Evolutionary conservation across 1,140 invertebrate species (phyloP), one percentile per base, ranked within the genome.

Genomic region (Bombus breviceps): DNA sequence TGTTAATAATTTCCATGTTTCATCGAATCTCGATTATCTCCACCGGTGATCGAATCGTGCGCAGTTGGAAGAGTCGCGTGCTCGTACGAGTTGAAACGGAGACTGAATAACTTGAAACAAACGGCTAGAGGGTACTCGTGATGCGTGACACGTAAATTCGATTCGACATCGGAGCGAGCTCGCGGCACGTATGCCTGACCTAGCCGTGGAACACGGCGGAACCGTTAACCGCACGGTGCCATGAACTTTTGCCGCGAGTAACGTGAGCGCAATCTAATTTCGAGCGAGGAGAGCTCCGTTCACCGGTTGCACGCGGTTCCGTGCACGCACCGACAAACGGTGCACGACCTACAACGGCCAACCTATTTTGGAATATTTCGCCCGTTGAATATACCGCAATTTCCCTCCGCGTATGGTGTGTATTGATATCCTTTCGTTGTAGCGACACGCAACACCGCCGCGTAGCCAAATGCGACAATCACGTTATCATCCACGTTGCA

Each of bases 191-290:
- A 85, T 81, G 78, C 78, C 84, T 85, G 84, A 85, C 84, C 84
- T 85, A 85, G 57, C 71, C 78, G 6, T 10, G 59, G 71, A 85
- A 81, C 84, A 85, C 79, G 59, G 13, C 59, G 71, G 79, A 75
- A 85, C 84, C 84, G 84, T 85, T 85, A 85, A 85, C 84, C 84
- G 84, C 84, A 81, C 84, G 78, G 71, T 81, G 78, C 84, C 84
- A 71, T 85, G 79, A 85, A 85, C 84, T 85, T 85, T 81, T 85
- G 84, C 84, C 84, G 84, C 78, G 78, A 41, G 79, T 75, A 86
- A 88, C 84, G 86, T 73, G 83, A 86, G 81, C 75, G 80, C 79
- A 81, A 88, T 88, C 86, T 75, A 85, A 86, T 85, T 80, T 82
- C 74, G 37, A 64, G 32, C 37, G 59, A 64, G 34, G 25, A 72